phyloP scores from a whole-genome alignment of 92 coral and sea anemone species.

The Pocillopora meandrina region DNA sequence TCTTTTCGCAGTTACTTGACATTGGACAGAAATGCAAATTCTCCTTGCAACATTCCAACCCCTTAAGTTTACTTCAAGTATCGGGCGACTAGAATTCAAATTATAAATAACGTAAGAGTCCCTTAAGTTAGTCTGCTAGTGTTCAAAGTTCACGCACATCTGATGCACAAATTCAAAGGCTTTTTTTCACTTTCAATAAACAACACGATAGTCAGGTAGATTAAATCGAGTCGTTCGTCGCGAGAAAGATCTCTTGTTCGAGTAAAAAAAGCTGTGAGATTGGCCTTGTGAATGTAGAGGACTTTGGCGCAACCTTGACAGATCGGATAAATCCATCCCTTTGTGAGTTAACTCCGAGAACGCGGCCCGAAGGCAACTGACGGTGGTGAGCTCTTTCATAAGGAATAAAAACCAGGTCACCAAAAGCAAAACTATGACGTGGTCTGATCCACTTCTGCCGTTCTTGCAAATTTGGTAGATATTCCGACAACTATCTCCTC shows the following conservation, averaged over 20 bases:
- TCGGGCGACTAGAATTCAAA: not conserved
- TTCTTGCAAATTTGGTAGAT: constrained; percentile 29
- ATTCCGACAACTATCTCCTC: constrained; percentile 35
- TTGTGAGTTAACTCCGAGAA: not conserved
- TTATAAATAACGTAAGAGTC: too few relatives aligned
- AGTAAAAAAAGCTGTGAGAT: constrained; percentile 13
- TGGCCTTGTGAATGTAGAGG: constrained; percentile 9
- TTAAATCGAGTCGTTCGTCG: not conserved
- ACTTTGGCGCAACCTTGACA: constrained; percentile 9
- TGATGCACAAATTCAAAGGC: not conserved
- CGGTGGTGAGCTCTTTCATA: constrained; percentile 2
- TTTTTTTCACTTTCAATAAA: not conserved
- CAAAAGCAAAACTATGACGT: not conserved
- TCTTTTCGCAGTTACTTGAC: not conserved
- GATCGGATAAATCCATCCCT: constrained; percentile 13
- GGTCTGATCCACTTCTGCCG: not conserved
- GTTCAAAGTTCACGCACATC: not conserved
- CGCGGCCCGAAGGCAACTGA: constrained; percentile 10
- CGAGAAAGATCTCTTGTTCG: not conserved
- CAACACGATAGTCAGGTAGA: not conserved
- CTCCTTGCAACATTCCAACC: not conserved
- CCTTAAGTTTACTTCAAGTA: not conserved
- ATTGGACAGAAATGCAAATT: not conserved
- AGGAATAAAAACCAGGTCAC: not conserved
- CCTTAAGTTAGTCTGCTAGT: not conserved